Conservation (phyloP, 2,113 vertebrate genomes). For the Tylochromis polylepis region DNA sequence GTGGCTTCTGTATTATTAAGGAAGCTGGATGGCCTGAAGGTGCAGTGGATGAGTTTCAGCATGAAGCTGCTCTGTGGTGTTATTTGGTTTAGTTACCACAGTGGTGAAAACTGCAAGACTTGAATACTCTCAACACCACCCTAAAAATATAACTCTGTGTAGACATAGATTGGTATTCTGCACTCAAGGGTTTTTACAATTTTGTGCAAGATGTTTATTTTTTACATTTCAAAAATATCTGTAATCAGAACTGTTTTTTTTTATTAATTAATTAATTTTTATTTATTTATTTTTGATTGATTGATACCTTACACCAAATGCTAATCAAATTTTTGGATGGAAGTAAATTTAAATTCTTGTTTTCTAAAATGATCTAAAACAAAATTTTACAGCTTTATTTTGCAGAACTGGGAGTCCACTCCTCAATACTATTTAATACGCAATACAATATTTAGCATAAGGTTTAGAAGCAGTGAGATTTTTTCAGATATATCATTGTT, state of each 20-base stretch:
- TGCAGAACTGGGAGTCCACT: background rate
- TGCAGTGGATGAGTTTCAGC: background rate
- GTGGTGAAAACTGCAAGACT: background rate
- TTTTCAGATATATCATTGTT: background rate
- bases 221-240: background rate
- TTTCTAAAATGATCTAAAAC: background rate
- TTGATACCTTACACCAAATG: background rate
- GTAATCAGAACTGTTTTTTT: background rate
- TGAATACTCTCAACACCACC: background rate
- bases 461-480: background rate
- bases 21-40: background rate
- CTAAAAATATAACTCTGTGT: background rate
- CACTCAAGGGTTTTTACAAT: background rate
- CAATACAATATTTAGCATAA: background rate
- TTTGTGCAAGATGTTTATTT: background rate
- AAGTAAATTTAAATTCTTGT: too few species aligned
- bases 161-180: background rate
- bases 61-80: background rate
- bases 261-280: too few species aligned
- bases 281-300: background rate
- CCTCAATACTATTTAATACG: background rate
- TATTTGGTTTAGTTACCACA: background rate
- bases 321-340: background rate
- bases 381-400: background rate
- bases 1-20: constrained; percentile 63